Conservation (phyloP, 2,797 vertebrate species). For the Onychomys arenicola region DNA sequence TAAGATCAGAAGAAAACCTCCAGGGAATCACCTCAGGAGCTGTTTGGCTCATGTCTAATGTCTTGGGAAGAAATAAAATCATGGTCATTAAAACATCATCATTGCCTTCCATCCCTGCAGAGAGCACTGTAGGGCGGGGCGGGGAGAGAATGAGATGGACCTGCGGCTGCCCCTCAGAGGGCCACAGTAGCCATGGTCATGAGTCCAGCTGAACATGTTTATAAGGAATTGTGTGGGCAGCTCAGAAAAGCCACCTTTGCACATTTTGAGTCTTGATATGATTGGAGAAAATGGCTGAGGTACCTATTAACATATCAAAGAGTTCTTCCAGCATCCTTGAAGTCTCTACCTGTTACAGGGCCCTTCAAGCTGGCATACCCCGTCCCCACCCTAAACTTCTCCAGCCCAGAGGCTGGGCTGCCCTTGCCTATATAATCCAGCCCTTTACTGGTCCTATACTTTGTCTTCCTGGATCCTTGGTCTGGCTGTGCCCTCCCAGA, state of each 20-base stretch:
- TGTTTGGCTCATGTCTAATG: conserved; percentile 37
- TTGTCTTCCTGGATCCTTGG: not conserved
- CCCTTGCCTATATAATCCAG: not conserved
- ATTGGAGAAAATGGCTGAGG: not conserved
- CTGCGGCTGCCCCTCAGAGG: not conserved
- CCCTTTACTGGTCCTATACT: not conserved
- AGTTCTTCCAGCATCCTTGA: not conserved
- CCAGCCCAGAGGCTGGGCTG: not conserved
- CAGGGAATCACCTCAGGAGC: conserved; percentile 36
- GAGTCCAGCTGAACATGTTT: not conserved
- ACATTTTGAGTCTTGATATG: not conserved
- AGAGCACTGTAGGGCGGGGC: not conserved
- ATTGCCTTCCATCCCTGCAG: too few relatives aligned
- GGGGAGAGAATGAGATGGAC: fast-evolving
- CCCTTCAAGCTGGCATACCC: not conserved
- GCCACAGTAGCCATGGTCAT: fast-evolving
- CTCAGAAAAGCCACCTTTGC: not conserved
- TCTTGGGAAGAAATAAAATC: conserved; percentile 62
- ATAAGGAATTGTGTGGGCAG: not conserved
- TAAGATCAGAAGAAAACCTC: conserved; percentile 41
- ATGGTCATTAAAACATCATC: not conserved
- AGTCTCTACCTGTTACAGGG: not conserved
- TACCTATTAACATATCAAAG: not conserved
- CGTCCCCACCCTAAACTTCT: not conserved
- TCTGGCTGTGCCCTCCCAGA: not conserved